Evolutionary conservation across 2,797 vertebrate genomes (phyloP).

Genomic region (Pseudopleuronectes americanus): DNA sequence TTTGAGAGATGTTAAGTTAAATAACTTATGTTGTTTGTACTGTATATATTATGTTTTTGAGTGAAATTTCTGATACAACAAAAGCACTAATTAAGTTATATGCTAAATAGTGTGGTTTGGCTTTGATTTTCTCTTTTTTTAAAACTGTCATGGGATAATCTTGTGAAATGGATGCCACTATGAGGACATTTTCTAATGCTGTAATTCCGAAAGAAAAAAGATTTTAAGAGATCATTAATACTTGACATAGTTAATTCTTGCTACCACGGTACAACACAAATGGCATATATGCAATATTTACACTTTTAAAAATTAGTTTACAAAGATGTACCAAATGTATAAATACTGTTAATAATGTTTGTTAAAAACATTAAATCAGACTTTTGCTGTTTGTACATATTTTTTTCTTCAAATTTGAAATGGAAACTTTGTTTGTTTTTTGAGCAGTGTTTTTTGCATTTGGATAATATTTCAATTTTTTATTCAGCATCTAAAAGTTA

Average conservation of each 20-base stretch:
- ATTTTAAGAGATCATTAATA: constrained; percentile 75
- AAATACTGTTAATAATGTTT: constrained; percentile 92
- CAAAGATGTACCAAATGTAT: constrained; percentile 98
- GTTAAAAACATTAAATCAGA: constrained; percentile 86
- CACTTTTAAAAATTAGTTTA: constrained; percentile 95
- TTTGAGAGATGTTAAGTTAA: constrained; percentile 77
- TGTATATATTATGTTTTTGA: constrained; percentile 82
- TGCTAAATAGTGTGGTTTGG: constrained; percentile 80
- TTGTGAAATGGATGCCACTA: constrained; percentile 83
- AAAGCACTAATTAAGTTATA: constrained; percentile 88
- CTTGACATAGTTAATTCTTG: constrained; percentile 82
- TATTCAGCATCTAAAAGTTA: constrained; percentile 92
- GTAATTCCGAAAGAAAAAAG: constrained; percentile 73
- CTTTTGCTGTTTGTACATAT: constrained; percentile 92
- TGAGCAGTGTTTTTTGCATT: constrained; percentile 93
- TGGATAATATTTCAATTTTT: constrained; percentile 86
- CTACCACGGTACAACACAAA: constrained; percentile 92
- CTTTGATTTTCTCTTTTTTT: constrained; percentile 65
- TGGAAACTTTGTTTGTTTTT: constrained; percentile 86
- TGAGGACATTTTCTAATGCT: constrained; percentile 83
- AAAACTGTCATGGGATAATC: constrained; percentile 73
- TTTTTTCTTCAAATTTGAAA: constrained; percentile 90
- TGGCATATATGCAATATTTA: constrained; percentile 99
- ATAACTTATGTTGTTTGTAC: constrained; percentile 83
- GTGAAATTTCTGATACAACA: constrained; percentile 73